Conservation (phyloP, 2,797 vertebrate genomes). For the Eutrigla gurnardus region DNA sequence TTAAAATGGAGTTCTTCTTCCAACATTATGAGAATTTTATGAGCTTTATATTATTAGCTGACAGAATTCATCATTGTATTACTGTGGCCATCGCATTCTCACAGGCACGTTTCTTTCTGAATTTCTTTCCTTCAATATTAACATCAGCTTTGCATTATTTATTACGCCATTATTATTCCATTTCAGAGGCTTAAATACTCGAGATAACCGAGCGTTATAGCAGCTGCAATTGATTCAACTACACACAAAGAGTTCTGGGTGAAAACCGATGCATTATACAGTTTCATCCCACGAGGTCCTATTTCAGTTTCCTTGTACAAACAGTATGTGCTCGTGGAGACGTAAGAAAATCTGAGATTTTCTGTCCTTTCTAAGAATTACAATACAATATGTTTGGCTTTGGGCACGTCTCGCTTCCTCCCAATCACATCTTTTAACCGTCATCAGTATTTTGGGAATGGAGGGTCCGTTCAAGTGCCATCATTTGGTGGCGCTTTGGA, state of each 20-base stretch:
- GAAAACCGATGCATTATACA: slow-evolving; percentile 24
- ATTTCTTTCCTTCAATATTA: slow-evolving; percentile 55
- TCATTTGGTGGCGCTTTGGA: background rate
- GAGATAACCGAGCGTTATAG: slow-evolving; percentile 2
- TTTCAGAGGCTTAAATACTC: slow-evolving; percentile 45
- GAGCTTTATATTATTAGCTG: slow-evolving; percentile 41
- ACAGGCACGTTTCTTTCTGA: slow-evolving; percentile 23
- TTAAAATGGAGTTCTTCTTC: slow-evolving; percentile 43
- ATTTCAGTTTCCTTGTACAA: slow-evolving; percentile 13
- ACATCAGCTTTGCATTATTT: slow-evolving; percentile 62
- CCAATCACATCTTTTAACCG: background rate
- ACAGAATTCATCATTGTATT: slow-evolving; percentile 44
- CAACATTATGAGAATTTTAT: slow-evolving; percentile 58
- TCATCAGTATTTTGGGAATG: background rate
- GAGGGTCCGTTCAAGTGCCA: too few species aligned
- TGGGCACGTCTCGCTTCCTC: slow-evolving; percentile 6
- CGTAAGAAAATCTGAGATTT: slow-evolving; percentile 15
- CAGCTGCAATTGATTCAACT: slow-evolving; percentile 31
- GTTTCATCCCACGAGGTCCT: background rate
- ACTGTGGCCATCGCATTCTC: slow-evolving; percentile 18
- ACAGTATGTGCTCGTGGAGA: slow-evolving; percentile 11
- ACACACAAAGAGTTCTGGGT: slow-evolving; percentile 6
- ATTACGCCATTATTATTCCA: slow-evolving; percentile 56
- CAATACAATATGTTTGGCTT: slow-evolving; percentile 4
- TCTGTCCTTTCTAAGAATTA: slow-evolving; percentile 6